Percentiles rank a stretch among this genome's conserved stretches.
phyloP scores from a whole-genome alignment of 2,888 invertebrate genomes.

The Eupithecia inturbata region DNA sequence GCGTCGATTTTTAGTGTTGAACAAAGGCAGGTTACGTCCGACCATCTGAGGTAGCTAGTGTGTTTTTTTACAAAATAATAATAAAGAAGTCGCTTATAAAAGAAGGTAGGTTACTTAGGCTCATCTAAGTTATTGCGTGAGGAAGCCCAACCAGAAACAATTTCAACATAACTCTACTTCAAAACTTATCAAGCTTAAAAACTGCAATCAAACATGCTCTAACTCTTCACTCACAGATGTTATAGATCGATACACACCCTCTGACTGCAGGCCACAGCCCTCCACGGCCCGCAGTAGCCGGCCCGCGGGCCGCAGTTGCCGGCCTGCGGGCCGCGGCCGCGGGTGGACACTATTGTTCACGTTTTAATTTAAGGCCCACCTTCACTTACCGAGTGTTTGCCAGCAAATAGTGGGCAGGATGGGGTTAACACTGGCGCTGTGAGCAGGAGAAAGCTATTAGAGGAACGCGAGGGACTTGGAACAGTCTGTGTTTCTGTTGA shows the following conservation, averaged over 20 bases:
- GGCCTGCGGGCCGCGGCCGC: slow-evolving; percentile 36
- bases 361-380: slow-evolving; percentile 52
- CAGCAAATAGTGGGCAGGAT: slow-evolving; percentile 42
- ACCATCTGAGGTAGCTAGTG: too few species aligned
- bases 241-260: slow-evolving; percentile 42
- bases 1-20: too few species aligned
- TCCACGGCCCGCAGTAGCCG: background rate
- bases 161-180: background rate
- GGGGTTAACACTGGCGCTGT: slow-evolving; percentile 18
- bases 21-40: too few species aligned
- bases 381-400: slow-evolving; percentile 43
- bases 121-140: background rate
- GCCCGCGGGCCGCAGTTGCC: slow-evolving; percentile 35
- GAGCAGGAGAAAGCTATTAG: background rate
- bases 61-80: too few species aligned
- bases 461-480: background rate
- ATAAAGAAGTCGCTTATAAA: too few species aligned
- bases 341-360: slow-evolving; percentile 50
- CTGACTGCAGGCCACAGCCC: slow-evolving; percentile 39
- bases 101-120: too few species aligned
- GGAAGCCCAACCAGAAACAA: background rate
- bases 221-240: slow-evolving; percentile 41
- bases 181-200: background rate
- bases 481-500: background rate
- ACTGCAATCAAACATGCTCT: slow-evolving; percentile 17